Conservation (phyloP, 2,113 vertebrate genomes). For the Uria aalge region DNA sequence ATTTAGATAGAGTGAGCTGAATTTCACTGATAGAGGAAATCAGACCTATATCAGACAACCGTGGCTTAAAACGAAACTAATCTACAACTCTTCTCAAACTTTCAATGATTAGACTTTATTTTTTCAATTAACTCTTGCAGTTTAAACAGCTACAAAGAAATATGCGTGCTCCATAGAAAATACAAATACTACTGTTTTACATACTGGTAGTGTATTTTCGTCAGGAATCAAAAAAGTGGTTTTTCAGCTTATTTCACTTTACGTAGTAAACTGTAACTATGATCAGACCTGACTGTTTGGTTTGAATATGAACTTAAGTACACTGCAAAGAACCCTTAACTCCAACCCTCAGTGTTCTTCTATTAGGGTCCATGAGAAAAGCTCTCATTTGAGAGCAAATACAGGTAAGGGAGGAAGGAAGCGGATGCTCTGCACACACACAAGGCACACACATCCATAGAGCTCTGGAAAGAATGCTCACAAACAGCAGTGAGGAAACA, state of each 20-base stretch:
- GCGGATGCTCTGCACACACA: background rate
- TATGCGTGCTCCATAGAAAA: fast-evolving
- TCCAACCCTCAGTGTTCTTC: background rate
- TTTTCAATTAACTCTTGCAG: background rate
- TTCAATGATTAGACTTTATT: background rate
- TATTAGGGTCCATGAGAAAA: background rate
- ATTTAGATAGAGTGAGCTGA: background rate
- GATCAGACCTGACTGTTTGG: background rate
- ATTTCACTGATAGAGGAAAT: background rate
- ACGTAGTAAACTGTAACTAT: background rate
- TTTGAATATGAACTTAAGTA: background rate
- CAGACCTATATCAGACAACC: background rate
- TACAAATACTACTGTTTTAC: background rate
- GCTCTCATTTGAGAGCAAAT: background rate
- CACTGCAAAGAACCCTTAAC: background rate
- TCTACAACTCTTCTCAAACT: background rate
- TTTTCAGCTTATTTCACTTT: background rate
- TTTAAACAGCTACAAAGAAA: background rate
- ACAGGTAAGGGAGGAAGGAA: background rate
- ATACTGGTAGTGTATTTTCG: background rate
- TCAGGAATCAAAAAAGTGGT: background rate
- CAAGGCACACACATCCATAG: background rate
- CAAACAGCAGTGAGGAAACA: background rate
- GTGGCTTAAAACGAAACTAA: background rate
- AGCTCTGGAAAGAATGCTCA: background rate